Conservation (phyloP, 2,888 invertebrate genomes). For the Yponomeuta plumbellus region DNA sequence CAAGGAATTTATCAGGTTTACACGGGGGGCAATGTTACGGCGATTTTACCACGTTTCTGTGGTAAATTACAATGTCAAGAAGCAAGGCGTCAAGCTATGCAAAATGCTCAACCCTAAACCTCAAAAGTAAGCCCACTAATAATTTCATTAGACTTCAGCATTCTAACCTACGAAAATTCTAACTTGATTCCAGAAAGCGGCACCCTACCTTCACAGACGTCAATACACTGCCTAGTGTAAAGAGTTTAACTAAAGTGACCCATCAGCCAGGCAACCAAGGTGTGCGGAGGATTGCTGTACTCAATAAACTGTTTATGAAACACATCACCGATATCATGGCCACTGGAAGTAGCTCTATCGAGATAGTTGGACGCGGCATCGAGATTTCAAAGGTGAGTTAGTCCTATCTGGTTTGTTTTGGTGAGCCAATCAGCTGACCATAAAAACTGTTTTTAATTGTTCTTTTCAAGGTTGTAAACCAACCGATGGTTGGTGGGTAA, state of each 20-base stretch:
- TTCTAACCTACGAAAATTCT: not conserved
- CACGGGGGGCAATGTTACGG: constrained; percentile 37
- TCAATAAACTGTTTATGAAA: constrained; percentile 89
- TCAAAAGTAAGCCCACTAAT: constrained; percentile 42
- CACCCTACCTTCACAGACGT: constrained; percentile 36
- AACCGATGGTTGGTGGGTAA: too few species aligned
- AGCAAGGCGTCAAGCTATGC: constrained; percentile 55
- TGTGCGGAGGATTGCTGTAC: constrained; percentile 77
- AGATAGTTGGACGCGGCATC: constrained; percentile 80
- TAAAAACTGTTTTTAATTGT: too few species aligned
- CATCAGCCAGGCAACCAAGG: constrained; percentile 72
- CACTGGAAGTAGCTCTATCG: constrained; percentile 79
- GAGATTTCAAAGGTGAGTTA: constrained; percentile 81
- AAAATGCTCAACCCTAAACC: constrained; percentile 61
- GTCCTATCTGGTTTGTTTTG: too few species aligned
- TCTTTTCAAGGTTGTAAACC: too few species aligned
- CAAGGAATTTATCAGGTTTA: not conserved
- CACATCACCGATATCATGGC: constrained; percentile 87
- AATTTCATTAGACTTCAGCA: not conserved
- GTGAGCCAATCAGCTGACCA: too few species aligned
- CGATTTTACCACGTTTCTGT: constrained; percentile 51
- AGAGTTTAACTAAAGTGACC: constrained; percentile 59
- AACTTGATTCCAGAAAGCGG: constrained; percentile 47
- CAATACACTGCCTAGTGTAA: constrained; percentile 47
- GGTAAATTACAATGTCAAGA: constrained; percentile 43